phyloP scores from a whole-genome alignment of 2,888 invertebrate species.

The Hypomecis punctinalis region DNA sequence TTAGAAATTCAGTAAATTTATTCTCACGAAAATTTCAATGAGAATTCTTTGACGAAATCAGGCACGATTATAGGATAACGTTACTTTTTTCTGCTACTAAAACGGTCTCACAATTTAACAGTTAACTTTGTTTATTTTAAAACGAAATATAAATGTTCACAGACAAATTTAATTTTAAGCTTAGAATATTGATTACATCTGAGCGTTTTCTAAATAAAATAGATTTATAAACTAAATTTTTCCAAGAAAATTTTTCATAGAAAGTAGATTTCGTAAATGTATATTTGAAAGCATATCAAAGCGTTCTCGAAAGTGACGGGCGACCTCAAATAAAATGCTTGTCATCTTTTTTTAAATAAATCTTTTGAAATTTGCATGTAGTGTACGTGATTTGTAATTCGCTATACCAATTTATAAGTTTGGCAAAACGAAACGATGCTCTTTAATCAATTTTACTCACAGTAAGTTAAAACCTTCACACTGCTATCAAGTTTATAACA shows the following conservation, averaged over 20 bases:
- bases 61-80: slow-evolving; percentile 72
- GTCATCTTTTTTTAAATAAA: neutral
- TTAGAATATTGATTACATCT: slow-evolving; percentile 32
- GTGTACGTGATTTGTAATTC: neutral
- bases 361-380: neutral
- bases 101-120: slow-evolving; percentile 33
- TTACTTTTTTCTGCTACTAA: slow-evolving; percentile 37
- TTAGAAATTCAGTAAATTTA: slow-evolving; percentile 20
- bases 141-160: slow-evolving; percentile 41
- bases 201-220: slow-evolving; percentile 37
- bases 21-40: slow-evolving; percentile 41
- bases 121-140: slow-evolving; percentile 31
- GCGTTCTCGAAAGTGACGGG: slow-evolving; percentile 1
- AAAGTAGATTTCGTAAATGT: slow-evolving; percentile 14
- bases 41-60: slow-evolving; percentile 58
- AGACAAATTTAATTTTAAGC: slow-evolving; percentile 32
- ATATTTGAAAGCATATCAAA: slow-evolving; percentile 6
- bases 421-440: no score
- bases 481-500: no score
- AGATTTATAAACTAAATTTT: neutral
- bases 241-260: neutral
- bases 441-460: no score
- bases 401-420: neutral
- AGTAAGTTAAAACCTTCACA: no score
- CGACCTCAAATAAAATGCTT: slow-evolving; percentile 6